phyloP scores from a whole-genome alignment of 2,888 invertebrate species.

The Drosophila siamana region DNA sequence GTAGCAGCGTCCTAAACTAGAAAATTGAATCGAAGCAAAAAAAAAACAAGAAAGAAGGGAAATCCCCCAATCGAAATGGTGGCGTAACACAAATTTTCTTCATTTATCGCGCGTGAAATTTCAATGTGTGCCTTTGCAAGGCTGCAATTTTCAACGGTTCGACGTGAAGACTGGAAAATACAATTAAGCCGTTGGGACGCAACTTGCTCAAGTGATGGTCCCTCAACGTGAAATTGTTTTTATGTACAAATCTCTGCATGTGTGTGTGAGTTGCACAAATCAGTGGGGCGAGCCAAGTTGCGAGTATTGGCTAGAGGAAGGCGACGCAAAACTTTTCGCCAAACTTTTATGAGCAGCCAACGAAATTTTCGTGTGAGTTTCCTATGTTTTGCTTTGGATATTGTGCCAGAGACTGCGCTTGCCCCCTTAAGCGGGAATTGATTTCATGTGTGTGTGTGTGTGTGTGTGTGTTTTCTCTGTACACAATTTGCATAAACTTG shows the following conservation, averaged over 20 bases:
- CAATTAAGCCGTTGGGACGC: conserved; percentile 73
- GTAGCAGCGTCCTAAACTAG: background rate
- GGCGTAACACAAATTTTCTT: conserved; percentile 30
- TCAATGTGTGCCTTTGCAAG: conserved; percentile 19
- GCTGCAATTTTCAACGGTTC: conserved; percentile 19
- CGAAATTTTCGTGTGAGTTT: conserved; percentile 65
- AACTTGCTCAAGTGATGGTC: conserved; percentile 57
- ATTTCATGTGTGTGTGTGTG: conserved; percentile 29
- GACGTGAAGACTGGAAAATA: conserved; percentile 57
- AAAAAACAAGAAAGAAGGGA: background rate
- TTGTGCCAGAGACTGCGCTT: conserved; percentile 44
- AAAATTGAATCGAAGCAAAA: background rate
- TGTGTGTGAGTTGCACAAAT: conserved; percentile 44
- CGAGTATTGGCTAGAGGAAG: conserved; percentile 25
- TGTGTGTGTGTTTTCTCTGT: conserved; percentile 3
- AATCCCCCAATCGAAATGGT: conserved; percentile 19
- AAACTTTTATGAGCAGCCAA: conserved; percentile 74
- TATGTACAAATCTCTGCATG: background rate
- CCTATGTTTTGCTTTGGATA: conserved; percentile 45
- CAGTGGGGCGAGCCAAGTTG: conserved; percentile 40
- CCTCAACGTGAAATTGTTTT: conserved; percentile 52
- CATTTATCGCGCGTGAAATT: conserved; percentile 69
- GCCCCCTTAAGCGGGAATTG: conserved; percentile 49
- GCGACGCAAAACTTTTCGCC: conserved; percentile 55
- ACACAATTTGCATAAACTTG: conserved; percentile 48